Base-by-base conservation (phyloP, 2,113 vertebrate genomes). In the Amphiprion percula region DNA sequence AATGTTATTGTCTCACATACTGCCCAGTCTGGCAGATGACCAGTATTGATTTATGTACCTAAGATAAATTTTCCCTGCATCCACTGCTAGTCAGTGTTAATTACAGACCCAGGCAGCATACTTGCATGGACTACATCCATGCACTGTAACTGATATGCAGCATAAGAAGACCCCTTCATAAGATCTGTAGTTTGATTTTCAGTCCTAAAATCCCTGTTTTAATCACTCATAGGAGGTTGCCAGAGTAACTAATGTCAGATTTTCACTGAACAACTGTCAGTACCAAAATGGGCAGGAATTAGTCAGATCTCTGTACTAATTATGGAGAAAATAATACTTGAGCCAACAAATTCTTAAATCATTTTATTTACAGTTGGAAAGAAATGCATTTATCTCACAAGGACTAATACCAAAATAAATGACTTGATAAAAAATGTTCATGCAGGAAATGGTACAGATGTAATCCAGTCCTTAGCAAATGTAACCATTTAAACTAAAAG, bases 271-370 rank as follows among this genome's bases (percentile, higher is more conserved):
- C 61, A 70, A 75, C 54, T 61, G 64, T 72, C 59, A 50, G 46
- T 59, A 73, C 77, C 41, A 74, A 71, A 77, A 64, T 66, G 52
- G 66, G 37, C 67, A 76, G 50, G 50, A 86, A 76, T 61, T 21
- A 81, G 68, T 63, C 65, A 65, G 54, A 77, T 77, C 60, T 49
- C 68, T 62, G 52, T 61, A 41, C 23, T 80, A 80, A 83, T 75
- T 74, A 80, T 33, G 56, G 64, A 68, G 56, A 74, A 71, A 87
- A 75, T 80, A 79, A 78, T 39, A 67, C 41, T 64, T 24, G 23
- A 80, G 72, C 64, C 53, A 80, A 68, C 74, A 77, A 68, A 74
- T 50, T 66, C 62, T 84, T 68, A 72, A 86, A 72, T 61, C 47
- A 62, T 23, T 56, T 66, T 67, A 71, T 80, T 90, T 80, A 68